These are phyloP conservation scores for Chaetorhynchus papuensis DNA, from an alignment of 2,113 vertebrate species.

Conservation along the genomic window DNA sequence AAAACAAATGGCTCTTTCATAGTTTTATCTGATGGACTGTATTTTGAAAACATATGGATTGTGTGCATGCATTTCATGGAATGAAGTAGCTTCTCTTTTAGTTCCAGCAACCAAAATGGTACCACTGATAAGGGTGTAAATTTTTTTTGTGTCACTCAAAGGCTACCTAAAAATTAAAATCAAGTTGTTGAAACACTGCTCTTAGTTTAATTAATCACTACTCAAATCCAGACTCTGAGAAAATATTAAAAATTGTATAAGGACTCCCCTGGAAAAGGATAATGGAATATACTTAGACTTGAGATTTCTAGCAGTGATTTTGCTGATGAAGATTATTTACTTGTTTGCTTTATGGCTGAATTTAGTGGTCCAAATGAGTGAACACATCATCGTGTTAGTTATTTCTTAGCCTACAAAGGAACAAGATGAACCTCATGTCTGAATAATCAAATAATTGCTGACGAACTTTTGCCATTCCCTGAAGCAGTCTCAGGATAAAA, in stretches of 20 bases:
- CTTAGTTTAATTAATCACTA: background rate
- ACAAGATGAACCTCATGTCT: background rate
- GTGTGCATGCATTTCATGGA: background rate
- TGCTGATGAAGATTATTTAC: background rate
- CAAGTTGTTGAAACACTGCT: background rate
- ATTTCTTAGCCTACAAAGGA: background rate
- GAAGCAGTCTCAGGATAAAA: slow-evolving; percentile 11
- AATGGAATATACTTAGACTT: background rate
- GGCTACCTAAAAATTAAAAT: background rate
- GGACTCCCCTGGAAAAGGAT: background rate
- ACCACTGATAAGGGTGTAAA: background rate
- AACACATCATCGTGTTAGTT: background rate
- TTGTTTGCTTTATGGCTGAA: background rate
- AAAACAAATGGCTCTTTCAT: background rate
- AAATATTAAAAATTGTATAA: background rate
- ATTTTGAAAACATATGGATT: background rate
- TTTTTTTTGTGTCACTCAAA: background rate
- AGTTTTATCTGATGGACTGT: background rate
- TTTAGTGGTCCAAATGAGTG: background rate
- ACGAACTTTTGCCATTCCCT: slow-evolving; percentile 1
- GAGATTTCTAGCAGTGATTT: background rate
- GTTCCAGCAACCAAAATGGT: background rate
- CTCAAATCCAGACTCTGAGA: background rate
- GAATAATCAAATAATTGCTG: slow-evolving; percentile 35
- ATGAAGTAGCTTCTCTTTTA: background rate